These are phyloP conservation scores for Maniola jurtina DNA, from an alignment of 1,140 invertebrate species.

Conservation along the genomic window DNA sequence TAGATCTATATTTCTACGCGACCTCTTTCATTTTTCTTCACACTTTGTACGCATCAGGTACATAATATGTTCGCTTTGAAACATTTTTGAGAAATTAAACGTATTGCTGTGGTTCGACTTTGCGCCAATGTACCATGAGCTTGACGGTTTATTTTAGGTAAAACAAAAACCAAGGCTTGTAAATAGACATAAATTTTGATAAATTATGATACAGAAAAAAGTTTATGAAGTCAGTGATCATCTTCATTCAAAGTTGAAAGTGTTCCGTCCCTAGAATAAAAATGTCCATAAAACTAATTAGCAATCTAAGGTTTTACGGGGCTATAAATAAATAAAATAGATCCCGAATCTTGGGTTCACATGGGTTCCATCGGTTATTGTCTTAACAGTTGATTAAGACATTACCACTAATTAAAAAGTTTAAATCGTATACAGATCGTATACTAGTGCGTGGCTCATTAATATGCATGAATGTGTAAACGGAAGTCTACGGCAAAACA, in stretches of 20 bases:
- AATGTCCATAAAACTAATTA: conserved; percentile 70
- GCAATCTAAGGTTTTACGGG: conserved; percentile 65
- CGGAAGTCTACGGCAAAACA: conserved; percentile 4
- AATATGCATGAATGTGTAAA: conserved; percentile 47
- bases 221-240: conserved; percentile 4
- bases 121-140: not conserved
- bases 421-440: conserved; percentile 37
- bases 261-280: conserved; percentile 40
- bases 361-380: conserved; percentile 56
- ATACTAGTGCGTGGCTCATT: conserved; percentile 42
- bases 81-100: too few species aligned
- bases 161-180: not conserved
- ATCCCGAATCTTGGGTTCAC: conserved; percentile 42
- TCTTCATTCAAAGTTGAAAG: conserved; percentile 25
- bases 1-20: too few species aligned
- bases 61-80: too few species aligned
- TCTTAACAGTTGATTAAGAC: conserved; percentile 52
- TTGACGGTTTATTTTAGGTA: not conserved
- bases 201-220: conserved; percentile 7
- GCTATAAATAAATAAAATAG: conserved; percentile 68
- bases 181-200: conserved; percentile 12
- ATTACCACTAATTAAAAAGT: conserved; percentile 52
- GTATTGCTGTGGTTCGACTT: too few species aligned
- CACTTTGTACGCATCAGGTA: too few species aligned
- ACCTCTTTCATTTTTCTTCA: too few species aligned